Evolutionary conservation across 2,888 invertebrate species (phyloP), one percentile per base, ranked within the genome.

Genomic region (Pemphredon lugubris): DNA sequence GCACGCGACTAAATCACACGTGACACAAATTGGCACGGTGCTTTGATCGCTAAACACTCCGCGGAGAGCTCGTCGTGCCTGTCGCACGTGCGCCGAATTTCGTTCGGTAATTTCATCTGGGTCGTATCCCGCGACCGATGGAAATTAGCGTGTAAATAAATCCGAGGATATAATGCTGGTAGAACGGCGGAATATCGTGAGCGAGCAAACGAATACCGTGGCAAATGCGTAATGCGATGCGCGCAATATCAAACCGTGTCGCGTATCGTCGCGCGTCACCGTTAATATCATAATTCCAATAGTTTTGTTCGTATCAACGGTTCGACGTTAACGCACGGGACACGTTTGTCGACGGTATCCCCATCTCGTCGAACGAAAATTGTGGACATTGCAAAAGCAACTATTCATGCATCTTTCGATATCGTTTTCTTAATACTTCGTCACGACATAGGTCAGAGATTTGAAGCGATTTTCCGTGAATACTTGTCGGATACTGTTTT

Each of bases 1-100:
- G 18, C 13, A 58, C 65, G 68, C 44, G 74, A 48, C 57, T 71
- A 74, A 77, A 75, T 70, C 71, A 71, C 60, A 64, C 64, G 67
- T 78, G 77, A 78, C 78, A 66, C 42, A 73, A 77, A 77, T 77
- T 70, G 74, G 59, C 77, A 73, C 60, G 44, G 20, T 16, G 60
- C 71, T 78, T 67, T 64, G 73, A 76, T 61, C 54, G 51, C n/a
- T 23, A 37, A 58, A 66, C 57, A 67, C 16, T 61, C 48, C 53
- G 45, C 57, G 51, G 40, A 32, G 14, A n/a, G n/a, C n/a, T n/a
- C 44, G 63, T 45, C 45, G 37, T 18, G 39, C 45, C 32, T 18
- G 39, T 30, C 47, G 21, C 60, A 40, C 53, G 63, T 34, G 45
- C 51, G 37, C 26, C 39, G 13, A 34, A 59, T 57, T 76, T 66